Base-by-base conservation (phyloP, 2,797 vertebrate genomes). In the Denticeps clupeoides region DNA sequence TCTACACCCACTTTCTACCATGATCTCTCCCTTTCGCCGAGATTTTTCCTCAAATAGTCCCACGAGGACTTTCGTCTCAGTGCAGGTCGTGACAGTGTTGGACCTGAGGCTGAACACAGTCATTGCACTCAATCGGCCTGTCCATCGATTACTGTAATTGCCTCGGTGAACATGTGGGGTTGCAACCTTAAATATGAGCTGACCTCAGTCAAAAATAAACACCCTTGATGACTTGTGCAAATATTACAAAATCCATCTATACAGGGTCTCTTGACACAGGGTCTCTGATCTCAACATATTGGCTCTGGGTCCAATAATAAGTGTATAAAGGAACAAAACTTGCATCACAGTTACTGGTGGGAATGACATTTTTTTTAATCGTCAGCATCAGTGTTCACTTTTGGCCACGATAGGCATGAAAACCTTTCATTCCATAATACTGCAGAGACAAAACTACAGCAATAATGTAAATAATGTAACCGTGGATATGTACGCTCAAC, bases 131-230 rank as follows among this genome's bases (percentile, higher is more conserved):
- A 72, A 80, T 83, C 69, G 80, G 67, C 42, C 50, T 59, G 49
- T 66, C 69, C 70, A 72, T 80, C 73, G 75, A 83, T 77, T 68
- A 66, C 73, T 71, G 75, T 78, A 76, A 79, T 73, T 76, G 71
- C 68, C 77, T 75, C 72, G 74, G 71, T 81, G 79, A 81, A 77
- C 78, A 74, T 78, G 77, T 73, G 73, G 77, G 31, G 72, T 72
- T 73, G 74, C 70, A 68, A 74, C 72, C 67, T 76, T 67, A 67
- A 71, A 72, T 62, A 64, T 68, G 58, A 58, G 63, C 51, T 74
- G 78, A 82, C 74, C 72, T 32, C 27, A 45, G 56, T 44, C 49
- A 46, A 12, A 33, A 19, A 16, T 33, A 3, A n/a, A 37, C 37
- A 33, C 33, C 33, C 16, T 19, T 33, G 37, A 33, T 37, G 33